Conservation (phyloP, 2,888 invertebrate genomes). For the Euphydryas editha region DNA sequence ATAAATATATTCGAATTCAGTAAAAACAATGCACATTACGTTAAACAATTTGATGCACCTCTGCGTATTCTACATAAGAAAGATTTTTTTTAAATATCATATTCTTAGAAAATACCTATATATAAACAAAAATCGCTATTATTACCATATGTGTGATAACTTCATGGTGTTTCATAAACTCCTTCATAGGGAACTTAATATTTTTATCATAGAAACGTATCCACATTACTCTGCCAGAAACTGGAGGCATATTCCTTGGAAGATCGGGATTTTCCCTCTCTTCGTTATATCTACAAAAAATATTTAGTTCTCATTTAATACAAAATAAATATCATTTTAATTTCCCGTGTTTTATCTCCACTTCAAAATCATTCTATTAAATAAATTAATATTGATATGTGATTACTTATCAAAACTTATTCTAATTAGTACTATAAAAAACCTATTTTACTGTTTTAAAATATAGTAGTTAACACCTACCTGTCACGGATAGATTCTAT, state of each 20-base stretch:
- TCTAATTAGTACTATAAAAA: no score
- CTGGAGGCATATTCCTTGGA: constrained; percentile 90
- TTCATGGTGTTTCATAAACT: constrained; percentile 71
- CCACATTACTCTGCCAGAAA: constrained; percentile 92
- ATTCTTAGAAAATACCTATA: neutral
- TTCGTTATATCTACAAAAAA: constrained; percentile 86
- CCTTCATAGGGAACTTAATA: constrained; percentile 90
- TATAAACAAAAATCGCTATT: neutral
- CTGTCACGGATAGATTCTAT: constrained; percentile 88
- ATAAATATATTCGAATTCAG: constrained; percentile 92
- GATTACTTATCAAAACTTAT: no score
- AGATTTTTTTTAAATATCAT: neutral
- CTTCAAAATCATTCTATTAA: neutral
- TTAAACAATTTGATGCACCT: constrained; percentile 91
- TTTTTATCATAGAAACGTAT: constrained; percentile 89
- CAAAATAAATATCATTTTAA: neutral
- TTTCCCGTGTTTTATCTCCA: neutral
- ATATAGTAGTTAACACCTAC: constrained; percentile 50
- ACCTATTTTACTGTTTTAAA: no score
- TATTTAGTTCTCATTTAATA: constrained; percentile 8
- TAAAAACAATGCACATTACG: constrained; percentile 89
- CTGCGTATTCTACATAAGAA: constrained; percentile 83
- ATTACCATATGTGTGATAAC: constrained; percentile 73
- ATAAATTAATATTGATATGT: no score
- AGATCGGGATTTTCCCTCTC: constrained; percentile 89